Percentiles rank a stretch among this genome's conserved stretches.
phyloP scores from a whole-genome alignment of 2,888 invertebrate species.

The Xestia xanthographa region DNA sequence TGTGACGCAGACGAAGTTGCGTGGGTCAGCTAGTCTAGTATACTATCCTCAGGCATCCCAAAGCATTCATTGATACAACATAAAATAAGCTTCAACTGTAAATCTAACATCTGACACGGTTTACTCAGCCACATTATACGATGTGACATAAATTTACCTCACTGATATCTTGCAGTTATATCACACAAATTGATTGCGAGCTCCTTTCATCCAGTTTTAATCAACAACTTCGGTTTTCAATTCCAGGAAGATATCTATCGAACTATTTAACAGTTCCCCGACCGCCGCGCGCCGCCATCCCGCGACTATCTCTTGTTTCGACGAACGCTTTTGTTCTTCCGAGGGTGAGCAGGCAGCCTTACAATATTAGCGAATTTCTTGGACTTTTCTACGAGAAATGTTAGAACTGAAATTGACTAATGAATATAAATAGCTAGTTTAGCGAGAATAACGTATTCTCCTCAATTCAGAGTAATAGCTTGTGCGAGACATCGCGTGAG shows the following conservation, averaged over 20 bases:
- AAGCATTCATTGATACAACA: neutral
- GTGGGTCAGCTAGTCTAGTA: no score
- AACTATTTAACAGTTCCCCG: slow-evolving; percentile 48
- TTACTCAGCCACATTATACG: neutral
- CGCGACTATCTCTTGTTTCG: neutral
- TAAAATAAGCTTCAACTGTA: neutral
- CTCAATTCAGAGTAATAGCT: slow-evolving; percentile 44
- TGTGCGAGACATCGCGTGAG: slow-evolving; percentile 39
- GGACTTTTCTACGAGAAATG: slow-evolving; percentile 41
- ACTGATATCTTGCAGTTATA: slow-evolving; percentile 5
- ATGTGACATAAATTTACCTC: neutral
- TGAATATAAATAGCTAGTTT: slow-evolving; percentile 61
- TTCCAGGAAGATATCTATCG: slow-evolving; percentile 27
- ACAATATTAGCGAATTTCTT: slow-evolving; percentile 45
- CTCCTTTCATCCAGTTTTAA: slow-evolving; percentile 52
- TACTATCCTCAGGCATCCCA: neutral
- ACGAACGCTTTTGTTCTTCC: slow-evolving; percentile 40
- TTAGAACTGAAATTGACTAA: slow-evolving; percentile 59
- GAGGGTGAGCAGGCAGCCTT: slow-evolving; percentile 12
- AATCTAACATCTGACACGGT: neutral
- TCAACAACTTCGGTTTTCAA: slow-evolving; percentile 43
- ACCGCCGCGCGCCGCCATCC: neutral
- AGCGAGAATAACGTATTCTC: slow-evolving; percentile 38
- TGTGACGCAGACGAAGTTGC: no score
- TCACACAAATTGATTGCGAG: slow-evolving; percentile 24